These are phyloP conservation scores for Drosophila emarginata DNA, from an alignment of 2,888 invertebrate genomes.

Conservation along the genomic window DNA sequence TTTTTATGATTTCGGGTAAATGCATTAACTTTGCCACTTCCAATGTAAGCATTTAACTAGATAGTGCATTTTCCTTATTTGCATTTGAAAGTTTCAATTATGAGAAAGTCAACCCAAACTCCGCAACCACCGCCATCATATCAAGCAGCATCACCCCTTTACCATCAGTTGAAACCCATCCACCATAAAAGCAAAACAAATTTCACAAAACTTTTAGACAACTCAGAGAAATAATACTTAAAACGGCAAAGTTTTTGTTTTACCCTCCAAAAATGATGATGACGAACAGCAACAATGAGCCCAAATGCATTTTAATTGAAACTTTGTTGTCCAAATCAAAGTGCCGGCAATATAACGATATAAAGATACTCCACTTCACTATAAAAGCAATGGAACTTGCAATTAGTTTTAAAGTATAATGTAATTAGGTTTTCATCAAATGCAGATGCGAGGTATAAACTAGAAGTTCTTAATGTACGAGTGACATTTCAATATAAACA, in stretches of 20 bases:
- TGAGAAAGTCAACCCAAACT: conserved; percentile 1
- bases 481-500: too few species aligned
- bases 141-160: background rate
- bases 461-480: background rate
- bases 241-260: conserved; percentile 42
- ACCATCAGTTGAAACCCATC: background rate
- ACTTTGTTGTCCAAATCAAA: conserved; percentile 25
- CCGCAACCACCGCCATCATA: background rate
- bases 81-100: conserved; percentile 14
- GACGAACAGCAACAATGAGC: conserved; percentile 2
- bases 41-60: conserved; percentile 1
- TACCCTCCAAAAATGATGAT: conserved; percentile 31
- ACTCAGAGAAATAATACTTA: conserved; percentile 24
- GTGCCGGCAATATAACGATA: conserved; percentile 17
- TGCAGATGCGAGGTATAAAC: background rate
- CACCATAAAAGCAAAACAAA: conserved; percentile 28
- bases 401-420: conserved; percentile 56
- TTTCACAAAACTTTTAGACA: conserved; percentile 37
- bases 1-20: conserved; percentile 3
- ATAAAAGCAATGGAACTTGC: conserved; percentile 15
- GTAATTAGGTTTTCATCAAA: conserved; percentile 46
- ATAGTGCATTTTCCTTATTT: conserved; percentile 4
- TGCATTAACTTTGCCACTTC: conserved; percentile 3
- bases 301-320: conserved; percentile 57
- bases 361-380: conserved; percentile 13